Conservation (phyloP, 2,888 invertebrate species). For the Volucella zonaria region DNA sequence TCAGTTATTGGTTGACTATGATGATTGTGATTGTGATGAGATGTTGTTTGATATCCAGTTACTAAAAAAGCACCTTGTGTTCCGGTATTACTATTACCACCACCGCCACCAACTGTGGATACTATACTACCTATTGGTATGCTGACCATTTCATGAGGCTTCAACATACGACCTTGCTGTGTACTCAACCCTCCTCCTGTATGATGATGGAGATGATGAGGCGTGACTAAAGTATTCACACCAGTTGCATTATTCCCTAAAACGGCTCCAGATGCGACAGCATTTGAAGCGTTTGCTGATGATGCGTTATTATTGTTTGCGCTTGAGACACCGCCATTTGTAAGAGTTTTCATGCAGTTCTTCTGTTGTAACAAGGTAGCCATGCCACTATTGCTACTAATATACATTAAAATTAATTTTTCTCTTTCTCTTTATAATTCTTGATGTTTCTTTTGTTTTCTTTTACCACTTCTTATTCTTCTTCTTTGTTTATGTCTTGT, state of each 20-base stretch:
- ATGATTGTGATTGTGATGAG: constrained; percentile 57
- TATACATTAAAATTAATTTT: constrained; percentile 76
- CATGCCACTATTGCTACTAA: constrained; percentile 84
- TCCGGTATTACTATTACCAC: constrained; percentile 64
- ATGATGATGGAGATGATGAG: constrained; percentile 75
- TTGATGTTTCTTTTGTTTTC: constrained; percentile 5
- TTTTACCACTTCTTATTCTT: constrained; percentile 24
- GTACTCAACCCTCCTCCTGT: constrained; percentile 38
- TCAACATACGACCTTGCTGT: constrained; percentile 76
- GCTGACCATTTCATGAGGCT: constrained; percentile 82
- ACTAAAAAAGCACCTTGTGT: constrained; percentile 76
- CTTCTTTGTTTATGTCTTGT: constrained; percentile 33
- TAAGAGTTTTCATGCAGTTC: constrained; percentile 90
- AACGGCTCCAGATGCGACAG: constrained; percentile 49
- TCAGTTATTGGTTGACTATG: constrained; percentile 66
- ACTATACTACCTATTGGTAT: constrained; percentile 79
- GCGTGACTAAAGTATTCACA: constrained; percentile 73
- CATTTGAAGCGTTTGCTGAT: constrained; percentile 61
- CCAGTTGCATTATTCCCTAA: constrained; percentile 70
- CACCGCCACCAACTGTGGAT: constrained; percentile 77
- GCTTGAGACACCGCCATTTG: constrained; percentile 84
- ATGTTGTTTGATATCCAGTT: constrained; percentile 72
- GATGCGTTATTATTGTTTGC: constrained; percentile 67
- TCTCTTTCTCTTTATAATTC: constrained; percentile 16
- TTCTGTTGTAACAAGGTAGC: constrained; percentile 93